Evolutionary conservation across 2,888 invertebrate genomes (phyloP).

Genomic region (Ctenicera cuprea): DNA sequence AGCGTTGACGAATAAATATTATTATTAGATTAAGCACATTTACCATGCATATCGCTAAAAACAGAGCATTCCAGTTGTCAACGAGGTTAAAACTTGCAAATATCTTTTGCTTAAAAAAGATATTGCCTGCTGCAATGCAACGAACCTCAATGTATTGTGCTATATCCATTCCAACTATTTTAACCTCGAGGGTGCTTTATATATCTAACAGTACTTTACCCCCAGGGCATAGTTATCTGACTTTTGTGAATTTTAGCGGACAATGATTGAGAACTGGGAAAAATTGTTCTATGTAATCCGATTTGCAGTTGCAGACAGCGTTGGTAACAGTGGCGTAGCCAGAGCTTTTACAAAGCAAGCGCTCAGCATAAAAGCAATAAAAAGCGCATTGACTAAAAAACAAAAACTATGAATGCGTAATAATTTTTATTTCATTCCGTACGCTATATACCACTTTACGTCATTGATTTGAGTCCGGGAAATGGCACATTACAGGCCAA

Average conservation of each 20-base stretch:
- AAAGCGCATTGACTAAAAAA: too few relatives aligned
- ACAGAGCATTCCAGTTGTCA: constrained; percentile 7
- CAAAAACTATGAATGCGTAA: too few relatives aligned
- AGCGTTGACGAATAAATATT: too few relatives aligned
- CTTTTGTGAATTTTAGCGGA: constrained; percentile 28
- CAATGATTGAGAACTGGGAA: constrained; percentile 15
- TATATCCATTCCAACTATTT: constrained; percentile 23
- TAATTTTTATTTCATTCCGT: too few relatives aligned
- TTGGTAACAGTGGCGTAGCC: too few relatives aligned
- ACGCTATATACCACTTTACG: too few relatives aligned
- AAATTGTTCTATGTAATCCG: constrained; percentile 31
- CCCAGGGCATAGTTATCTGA: constrained; percentile 16
- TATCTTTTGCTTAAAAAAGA: constrained; percentile 3
- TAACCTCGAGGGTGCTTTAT: constrained; percentile 14
- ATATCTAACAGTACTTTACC: constrained; percentile 25
- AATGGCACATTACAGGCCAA: too few relatives aligned
- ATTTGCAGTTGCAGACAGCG: constrained; percentile 27
- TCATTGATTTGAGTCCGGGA: too few relatives aligned
- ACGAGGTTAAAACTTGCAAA: constrained; percentile 10
- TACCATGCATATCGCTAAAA: too few relatives aligned
- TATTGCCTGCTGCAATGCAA: constrained; percentile 3
- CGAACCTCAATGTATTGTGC: constrained; percentile 1
- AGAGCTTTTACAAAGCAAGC: too few relatives aligned
- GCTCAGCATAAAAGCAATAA: too few relatives aligned
- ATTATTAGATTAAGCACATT: too few relatives aligned